These are phyloP conservation scores for Crotalus tigris DNA, from an alignment of 2,113 vertebrate species.

Conservation along the genomic window DNA sequence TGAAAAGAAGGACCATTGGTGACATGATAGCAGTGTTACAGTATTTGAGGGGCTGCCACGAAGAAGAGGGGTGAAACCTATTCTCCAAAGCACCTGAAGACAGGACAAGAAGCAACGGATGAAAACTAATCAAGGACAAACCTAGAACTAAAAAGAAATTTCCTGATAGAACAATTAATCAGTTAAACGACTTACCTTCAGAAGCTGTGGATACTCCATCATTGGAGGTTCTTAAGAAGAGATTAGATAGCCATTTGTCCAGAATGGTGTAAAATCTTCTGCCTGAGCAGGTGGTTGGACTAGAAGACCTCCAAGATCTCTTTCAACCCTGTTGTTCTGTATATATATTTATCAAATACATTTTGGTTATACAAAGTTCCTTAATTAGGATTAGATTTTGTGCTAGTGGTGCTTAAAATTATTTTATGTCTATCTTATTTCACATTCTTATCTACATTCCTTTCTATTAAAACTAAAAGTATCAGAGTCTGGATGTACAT, in stretches of 20 bases:
- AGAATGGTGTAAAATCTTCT: background rate
- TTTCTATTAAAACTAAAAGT: background rate
- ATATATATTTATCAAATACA: background rate
- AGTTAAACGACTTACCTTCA: background rate
- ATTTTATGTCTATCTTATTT: background rate
- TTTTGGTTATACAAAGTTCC: background rate
- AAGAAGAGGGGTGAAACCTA: background rate
- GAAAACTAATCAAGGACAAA: background rate
- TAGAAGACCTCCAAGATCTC: background rate
- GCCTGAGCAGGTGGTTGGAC: background rate
- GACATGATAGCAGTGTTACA: background rate
- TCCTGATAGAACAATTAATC: background rate
- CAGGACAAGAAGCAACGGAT: background rate
- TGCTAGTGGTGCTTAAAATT: background rate
- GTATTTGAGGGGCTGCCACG: background rate
- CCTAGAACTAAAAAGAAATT: background rate
- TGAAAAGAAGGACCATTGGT: background rate
- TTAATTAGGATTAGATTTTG: background rate
- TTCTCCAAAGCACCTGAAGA: background rate
- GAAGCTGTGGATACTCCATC: background rate
- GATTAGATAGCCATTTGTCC: background rate
- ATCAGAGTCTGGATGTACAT: background rate
- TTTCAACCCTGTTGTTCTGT: background rate
- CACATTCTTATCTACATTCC: background rate
- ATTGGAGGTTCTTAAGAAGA: background rate